Conservation (phyloP, 2,797 vertebrate genomes). For the Myotis findleyi region DNA sequence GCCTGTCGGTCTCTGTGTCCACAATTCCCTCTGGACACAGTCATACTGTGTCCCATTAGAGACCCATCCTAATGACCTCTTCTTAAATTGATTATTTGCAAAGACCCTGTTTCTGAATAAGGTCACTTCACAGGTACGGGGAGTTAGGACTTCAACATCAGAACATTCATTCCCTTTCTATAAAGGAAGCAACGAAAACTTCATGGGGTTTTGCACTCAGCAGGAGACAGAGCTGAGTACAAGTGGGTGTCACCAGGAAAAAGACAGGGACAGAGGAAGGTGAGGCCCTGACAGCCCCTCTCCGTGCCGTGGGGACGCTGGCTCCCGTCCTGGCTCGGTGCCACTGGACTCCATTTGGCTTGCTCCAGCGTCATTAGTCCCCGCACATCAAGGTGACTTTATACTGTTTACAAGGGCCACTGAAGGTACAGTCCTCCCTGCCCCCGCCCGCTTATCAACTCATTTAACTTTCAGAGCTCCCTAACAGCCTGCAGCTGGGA, state of each 20-base stretch:
- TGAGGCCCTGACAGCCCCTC: neutral
- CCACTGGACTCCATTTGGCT: neutral
- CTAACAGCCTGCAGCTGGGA: neutral
- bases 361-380: slow-evolving; percentile 26
- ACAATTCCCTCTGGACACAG: neutral
- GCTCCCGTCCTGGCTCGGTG: neutral
- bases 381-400: slow-evolving; percentile 80
- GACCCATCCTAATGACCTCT: neutral
- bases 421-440: slow-evolving; percentile 20
- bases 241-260: neutral
- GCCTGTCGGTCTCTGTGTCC: neutral
- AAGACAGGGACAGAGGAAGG: neutral
- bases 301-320: fast-evolving
- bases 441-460: slow-evolving; percentile 65
- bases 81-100: neutral
- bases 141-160: neutral
- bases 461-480: slow-evolving; percentile 66
- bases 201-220: neutral
- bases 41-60: neutral
- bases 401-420: slow-evolving; percentile 69
- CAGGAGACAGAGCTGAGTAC: neutral
- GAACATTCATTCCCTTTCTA: neutral
- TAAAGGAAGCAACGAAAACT: neutral
- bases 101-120: slow-evolving; percentile 17
- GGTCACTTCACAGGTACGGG: neutral